Evolutionary conservation across 2,888 invertebrate species (phyloP).

Genomic region (Platycnemis pennipes): DNA sequence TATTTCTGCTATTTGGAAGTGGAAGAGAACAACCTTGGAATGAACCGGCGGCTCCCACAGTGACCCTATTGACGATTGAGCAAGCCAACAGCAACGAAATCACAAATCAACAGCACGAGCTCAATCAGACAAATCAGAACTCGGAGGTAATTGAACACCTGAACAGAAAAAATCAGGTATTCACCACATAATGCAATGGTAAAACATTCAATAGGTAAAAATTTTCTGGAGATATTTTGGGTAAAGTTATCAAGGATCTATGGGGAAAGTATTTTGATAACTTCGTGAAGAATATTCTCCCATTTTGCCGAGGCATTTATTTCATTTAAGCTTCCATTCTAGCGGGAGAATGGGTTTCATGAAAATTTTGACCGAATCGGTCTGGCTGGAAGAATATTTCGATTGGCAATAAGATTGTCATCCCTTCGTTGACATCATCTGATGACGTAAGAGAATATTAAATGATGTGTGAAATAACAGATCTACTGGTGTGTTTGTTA

Average conservation of each 20-base stretch:
- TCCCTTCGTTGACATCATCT: not conserved
- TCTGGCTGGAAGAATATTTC: not conserved
- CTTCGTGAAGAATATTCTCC: not conserved
- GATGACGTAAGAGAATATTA: not conserved
- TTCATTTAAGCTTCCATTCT: not conserved
- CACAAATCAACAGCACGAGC: conserved; percentile 11
- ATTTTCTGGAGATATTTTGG: not conserved
- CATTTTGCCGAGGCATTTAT: not conserved
- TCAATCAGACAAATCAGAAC: not conserved
- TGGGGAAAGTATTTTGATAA: not conserved
- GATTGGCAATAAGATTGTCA: not conserved
- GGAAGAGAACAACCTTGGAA: conserved; percentile 83
- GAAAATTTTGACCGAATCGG: not conserved
- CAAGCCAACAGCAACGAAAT: not conserved
- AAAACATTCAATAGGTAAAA: not conserved
- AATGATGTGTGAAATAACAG: not conserved
- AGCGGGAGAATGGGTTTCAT: not conserved
- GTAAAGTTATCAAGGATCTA: not conserved
- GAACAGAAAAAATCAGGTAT: conserved; percentile 48
- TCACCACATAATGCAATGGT: not conserved
- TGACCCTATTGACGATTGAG: conserved; percentile 73
- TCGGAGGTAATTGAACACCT: conserved; percentile 13
- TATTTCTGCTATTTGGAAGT: conserved; percentile 82
- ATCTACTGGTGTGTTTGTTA: not conserved
- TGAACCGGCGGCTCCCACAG: conserved; percentile 77